These are phyloP conservation scores for Cryptocephalus moraei DNA, from an alignment of 2,888 invertebrate species.

Conservation along the genomic window DNA sequence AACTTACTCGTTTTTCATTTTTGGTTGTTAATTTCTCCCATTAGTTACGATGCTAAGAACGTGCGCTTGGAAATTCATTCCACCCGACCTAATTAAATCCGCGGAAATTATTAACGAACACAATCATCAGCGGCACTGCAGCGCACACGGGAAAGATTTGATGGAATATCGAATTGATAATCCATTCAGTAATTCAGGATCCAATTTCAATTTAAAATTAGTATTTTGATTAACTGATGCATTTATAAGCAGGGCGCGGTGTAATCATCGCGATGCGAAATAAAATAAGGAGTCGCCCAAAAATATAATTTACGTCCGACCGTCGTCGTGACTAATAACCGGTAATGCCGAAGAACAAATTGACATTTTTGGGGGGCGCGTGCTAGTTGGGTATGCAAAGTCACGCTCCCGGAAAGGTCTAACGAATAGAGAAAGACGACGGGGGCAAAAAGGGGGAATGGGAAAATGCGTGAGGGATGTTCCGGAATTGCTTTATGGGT, in stretches of 20 bases:
- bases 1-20: too few relatives aligned
- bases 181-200: slow-evolving; percentile 8
- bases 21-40: too few relatives aligned
- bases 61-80: too few relatives aligned
- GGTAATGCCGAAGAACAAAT: slow-evolving; percentile 41
- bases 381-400: slow-evolving; percentile 39
- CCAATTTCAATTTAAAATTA: slow-evolving; percentile 18
- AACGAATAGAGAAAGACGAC: slow-evolving; percentile 7
- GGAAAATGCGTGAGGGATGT: slow-evolving; percentile 25
- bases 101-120: too few relatives aligned
- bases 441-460: background rate
- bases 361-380: slow-evolving; percentile 41
- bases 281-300: too few relatives aligned
- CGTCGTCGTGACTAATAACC: slow-evolving; percentile 35
- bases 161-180: slow-evolving; percentile 4
- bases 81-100: too few relatives aligned
- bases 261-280: too few relatives aligned
- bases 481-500: slow-evolving; percentile 3
- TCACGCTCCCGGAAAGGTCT: slow-evolving; percentile 24
- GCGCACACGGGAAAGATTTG: slow-evolving; percentile 1
- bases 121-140: too few relatives aligned
- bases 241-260: slow-evolving; percentile 14
- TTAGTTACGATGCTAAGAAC: too few relatives aligned
- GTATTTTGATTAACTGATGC: slow-evolving; percentile 22
- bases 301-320: slow-evolving; percentile 29